These are phyloP conservation scores for Alexandromys fortis DNA, from an alignment of 2,113 vertebrate species.

Conservation along the genomic window DNA sequence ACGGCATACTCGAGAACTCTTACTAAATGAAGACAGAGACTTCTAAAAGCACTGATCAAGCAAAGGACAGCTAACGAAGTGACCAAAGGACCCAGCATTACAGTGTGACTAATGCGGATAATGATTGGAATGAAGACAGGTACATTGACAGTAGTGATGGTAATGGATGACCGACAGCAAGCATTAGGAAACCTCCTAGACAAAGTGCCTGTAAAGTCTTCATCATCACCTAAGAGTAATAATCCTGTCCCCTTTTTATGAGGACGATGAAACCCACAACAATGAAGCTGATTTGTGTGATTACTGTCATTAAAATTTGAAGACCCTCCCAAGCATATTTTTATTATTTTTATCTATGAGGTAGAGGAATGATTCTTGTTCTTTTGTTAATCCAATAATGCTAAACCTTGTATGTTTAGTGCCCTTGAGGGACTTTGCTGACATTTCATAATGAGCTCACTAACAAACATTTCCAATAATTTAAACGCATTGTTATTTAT, in stretches of 20 bases:
- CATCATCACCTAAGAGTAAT: background rate
- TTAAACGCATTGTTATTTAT: constrained; percentile 27
- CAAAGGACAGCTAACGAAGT: constrained; percentile 9
- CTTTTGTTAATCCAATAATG: constrained; percentile 12
- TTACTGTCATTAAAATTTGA: constrained; percentile 53
- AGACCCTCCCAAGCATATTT: constrained; percentile 44
- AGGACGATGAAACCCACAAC: constrained; percentile 31
- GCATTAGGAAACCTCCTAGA: background rate
- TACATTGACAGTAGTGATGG: background rate
- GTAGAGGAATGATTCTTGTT: constrained; percentile 30
- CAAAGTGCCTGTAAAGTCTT: background rate
- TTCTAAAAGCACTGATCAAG: background rate
- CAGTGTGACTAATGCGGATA: background rate
- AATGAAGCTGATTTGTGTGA: constrained; percentile 10
- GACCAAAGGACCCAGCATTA: background rate
- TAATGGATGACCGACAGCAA: background rate
- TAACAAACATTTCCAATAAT: constrained; percentile 58
- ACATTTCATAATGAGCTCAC: constrained; percentile 58
- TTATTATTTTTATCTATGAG: constrained; percentile 56
- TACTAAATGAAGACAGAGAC: background rate
- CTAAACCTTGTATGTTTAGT: constrained; percentile 29
- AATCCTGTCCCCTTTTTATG: background rate
- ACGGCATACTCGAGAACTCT: background rate
- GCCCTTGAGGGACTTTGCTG: background rate
- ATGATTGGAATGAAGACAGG: constrained; percentile 3